Conservation (phyloP, 2,797 vertebrate genomes). For the Manis crassicaudata region DNA sequence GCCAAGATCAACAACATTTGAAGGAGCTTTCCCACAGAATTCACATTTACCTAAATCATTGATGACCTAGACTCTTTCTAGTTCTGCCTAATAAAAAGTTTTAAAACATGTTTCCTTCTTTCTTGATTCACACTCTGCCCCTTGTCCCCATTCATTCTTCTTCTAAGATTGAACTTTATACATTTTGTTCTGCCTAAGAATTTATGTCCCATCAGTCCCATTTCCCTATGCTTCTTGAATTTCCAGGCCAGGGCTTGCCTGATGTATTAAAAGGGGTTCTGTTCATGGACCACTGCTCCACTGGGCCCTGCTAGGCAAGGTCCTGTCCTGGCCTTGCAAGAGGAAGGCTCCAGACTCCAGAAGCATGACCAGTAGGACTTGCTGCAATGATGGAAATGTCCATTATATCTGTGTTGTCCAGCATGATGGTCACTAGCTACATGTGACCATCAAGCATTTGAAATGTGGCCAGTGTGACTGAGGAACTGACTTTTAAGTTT, state of each 20-base stretch:
- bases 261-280: slow-evolving; percentile 67
- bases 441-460: rapidly evolving
- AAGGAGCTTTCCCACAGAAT: neutral
- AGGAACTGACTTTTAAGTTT: neutral
- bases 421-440: neutral
- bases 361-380: neutral
- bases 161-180: slow-evolving; percentile 80
- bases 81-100: slow-evolving; percentile 59
- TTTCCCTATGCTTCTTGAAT: slow-evolving; percentile 69
- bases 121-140: neutral
- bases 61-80: neutral
- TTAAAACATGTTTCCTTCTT: slow-evolving; percentile 65
- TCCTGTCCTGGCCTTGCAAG: slow-evolving; percentile 56
- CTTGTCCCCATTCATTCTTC: slow-evolving; percentile 66
- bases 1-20: neutral
- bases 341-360: neutral
- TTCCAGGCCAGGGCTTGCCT: slow-evolving; percentile 74
- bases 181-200: slow-evolving; percentile 85
- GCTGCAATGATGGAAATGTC: neutral
- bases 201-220: slow-evolving; percentile 84
- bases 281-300: slow-evolving; percentile 73
- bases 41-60: neutral
- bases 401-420: neutral
- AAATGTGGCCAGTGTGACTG: neutral
- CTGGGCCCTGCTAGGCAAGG: slow-evolving; percentile 69